Evolutionary conservation across 2,888 invertebrate species (phyloP), one percentile per base, ranked within the genome.

Genomic region (Drosophila mulleri): DNA sequence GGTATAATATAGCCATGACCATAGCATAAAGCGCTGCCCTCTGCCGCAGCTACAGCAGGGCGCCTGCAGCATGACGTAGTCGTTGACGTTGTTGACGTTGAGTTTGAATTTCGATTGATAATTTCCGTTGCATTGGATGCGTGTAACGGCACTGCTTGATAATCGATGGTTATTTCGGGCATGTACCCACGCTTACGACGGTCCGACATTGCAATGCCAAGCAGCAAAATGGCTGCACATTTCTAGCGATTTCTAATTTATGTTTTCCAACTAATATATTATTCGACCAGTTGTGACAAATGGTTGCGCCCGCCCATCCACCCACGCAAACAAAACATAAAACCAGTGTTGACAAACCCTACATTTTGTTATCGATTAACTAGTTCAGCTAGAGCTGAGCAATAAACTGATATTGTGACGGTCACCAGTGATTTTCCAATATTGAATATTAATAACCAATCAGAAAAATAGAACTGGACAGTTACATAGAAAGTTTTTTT

Each of bases 251-350:
- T 60, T 74, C 58, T 61, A 29, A 47, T 53, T 48, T 60, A 58
- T 59, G 35, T 59, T 35, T 63, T 58, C 44, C 20, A 50, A 70
- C 65, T 72, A 67, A 88, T 88, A 71, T 80, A 88, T 75, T 85
- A 85, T 85, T 86, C 88, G 73, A 60, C 70, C 88, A 88, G 88
- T 68, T 85, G 85, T 78, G 54, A 60, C 52, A 50, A 85, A 85
- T 72, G 41, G 50, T 48, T 56, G 58, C 71, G 67, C 77, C 77
- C 71, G 47, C 41, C 59, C 60, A 60, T 45, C 56, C 71, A 47
- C 71, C 57, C 61, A 77, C 52, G 62, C 67, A 72, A 71, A 58
- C 53, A 78, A 75, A 65, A 62, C 59, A 53, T 44, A 26, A 11
- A 8, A 6, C 6, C 39, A 78, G 80, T 83, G 75, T 26, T 88